Evolutionary conservation across 2,113 vertebrate genomes (phyloP).

Genomic region (Benitochromis conjunctus): DNA sequence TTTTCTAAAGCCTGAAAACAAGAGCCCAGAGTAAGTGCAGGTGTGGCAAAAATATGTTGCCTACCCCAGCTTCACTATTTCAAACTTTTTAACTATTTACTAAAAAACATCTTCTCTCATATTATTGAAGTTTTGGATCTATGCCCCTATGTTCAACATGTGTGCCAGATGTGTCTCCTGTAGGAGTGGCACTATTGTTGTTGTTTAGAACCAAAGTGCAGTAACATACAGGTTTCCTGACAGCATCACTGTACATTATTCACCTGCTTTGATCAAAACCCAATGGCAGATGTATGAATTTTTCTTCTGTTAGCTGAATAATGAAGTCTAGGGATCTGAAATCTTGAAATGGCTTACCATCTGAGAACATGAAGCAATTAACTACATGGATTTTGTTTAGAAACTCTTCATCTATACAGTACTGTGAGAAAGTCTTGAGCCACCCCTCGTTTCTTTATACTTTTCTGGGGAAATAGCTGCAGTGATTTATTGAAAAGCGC

Average conservation of each 20-base stretch:
- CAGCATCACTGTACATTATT: not conserved
- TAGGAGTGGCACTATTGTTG: not conserved
- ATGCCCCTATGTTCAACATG: not conserved
- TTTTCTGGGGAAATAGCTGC: not conserved
- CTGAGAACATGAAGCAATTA: not conserved
- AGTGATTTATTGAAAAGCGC: not conserved
- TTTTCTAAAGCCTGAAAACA: not conserved
- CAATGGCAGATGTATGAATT: not conserved
- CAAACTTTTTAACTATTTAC: not conserved
- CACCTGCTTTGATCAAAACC: not conserved
- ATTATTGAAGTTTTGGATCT: not conserved
- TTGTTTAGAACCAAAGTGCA: not conserved
- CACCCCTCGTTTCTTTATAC: not conserved
- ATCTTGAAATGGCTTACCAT: not conserved
- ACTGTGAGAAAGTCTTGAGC: not conserved
- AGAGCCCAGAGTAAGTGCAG: not conserved
- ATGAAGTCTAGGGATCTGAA: not conserved
- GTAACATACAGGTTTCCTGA: not conserved
- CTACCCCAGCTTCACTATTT: not conserved
- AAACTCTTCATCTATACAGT: not conserved
- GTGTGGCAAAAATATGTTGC: not conserved
- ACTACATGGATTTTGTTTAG: not conserved
- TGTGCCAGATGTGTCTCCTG: constrained; percentile 31
- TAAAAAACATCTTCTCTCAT: not conserved
- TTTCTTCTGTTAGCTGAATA: not conserved